Base-by-base conservation (phyloP, 2,113 vertebrate genomes). In the Gallinago jamesoni region DNA sequence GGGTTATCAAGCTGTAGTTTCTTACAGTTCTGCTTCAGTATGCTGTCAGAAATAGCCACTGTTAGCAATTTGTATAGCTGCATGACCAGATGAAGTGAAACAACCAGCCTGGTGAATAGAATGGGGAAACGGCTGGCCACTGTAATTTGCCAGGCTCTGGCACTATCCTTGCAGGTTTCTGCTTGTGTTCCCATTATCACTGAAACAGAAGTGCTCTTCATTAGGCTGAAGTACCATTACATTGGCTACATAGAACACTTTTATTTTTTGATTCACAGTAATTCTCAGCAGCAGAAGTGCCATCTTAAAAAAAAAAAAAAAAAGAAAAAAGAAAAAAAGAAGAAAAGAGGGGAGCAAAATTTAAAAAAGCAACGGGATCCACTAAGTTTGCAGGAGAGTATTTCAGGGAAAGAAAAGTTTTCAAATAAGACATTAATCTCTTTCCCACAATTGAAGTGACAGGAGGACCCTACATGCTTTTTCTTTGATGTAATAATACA, bases 211-310 rank as follows among this genome's bases (percentile, higher is more conserved):
- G 75, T 35, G 37, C 53, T 85, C 50, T 96, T 97, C 74, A 80
- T 96, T 93, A 96, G 84, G 28, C 52, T 92, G 63, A 90, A 96
- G 87, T 66, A 62, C 30, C 63, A 55, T 55, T 83, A 69, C 25
- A 62, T 0, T 43, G 21, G 68, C 25, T 85, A 47, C 59, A 37
- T 1, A 15, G 39, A 91, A 33, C 30, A 33, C 7, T 89, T 92
- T 78, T 7, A 15, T 52, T 82, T 84, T 82, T 60, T 87, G 45
- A 77, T 89, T 78, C 37, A 37, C 21, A 33, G 52, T 55, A 87
- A 88, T 80, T 93, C 55, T 82, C 27, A 93, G 35, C 7, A 70
- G n/a, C 6, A 74, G n/a, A 69, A 28, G 10, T 67, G 41, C 10
- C 11, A 59, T 37, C 50, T 85, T n/a, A 10, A 59, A 63, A 81